These are phyloP conservation scores for Amazona guildingii DNA, from an alignment of 2,113 vertebrate genomes.

Conservation along the genomic window DNA sequence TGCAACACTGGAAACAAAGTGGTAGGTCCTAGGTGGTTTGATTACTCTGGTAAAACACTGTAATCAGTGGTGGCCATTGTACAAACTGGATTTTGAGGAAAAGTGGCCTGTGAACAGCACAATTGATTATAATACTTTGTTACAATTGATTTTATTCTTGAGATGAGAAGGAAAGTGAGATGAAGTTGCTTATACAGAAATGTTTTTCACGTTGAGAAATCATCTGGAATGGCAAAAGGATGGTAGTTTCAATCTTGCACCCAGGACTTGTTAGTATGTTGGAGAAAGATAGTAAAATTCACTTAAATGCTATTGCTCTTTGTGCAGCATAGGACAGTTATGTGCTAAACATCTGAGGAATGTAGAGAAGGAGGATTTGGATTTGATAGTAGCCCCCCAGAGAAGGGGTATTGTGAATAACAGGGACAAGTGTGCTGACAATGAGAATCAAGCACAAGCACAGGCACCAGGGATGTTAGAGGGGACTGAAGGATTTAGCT, in stretches of 20 bases:
- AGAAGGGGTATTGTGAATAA: not conserved
- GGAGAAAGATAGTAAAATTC: not conserved
- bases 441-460: not conserved
- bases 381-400: not conserved
- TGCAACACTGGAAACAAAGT: not conserved
- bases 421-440: not conserved
- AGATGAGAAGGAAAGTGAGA: not conserved
- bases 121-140: not conserved
- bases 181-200: not conserved
- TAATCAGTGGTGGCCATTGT: not conserved
- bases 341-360: not conserved
- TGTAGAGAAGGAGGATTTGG: not conserved
- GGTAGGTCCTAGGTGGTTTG: not conserved
- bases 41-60: not conserved
- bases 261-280: not conserved
- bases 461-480: not conserved
- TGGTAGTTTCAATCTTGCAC: not conserved
- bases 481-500: not conserved
- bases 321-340: not conserved
- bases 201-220: not conserved
- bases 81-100: not conserved
- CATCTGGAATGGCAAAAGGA: not conserved
- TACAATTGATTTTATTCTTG: not conserved
- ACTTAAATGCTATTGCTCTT: not conserved
- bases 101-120: not conserved